Conservation (phyloP, 2,113 vertebrate genomes). For the Camelus bactrianus region DNA sequence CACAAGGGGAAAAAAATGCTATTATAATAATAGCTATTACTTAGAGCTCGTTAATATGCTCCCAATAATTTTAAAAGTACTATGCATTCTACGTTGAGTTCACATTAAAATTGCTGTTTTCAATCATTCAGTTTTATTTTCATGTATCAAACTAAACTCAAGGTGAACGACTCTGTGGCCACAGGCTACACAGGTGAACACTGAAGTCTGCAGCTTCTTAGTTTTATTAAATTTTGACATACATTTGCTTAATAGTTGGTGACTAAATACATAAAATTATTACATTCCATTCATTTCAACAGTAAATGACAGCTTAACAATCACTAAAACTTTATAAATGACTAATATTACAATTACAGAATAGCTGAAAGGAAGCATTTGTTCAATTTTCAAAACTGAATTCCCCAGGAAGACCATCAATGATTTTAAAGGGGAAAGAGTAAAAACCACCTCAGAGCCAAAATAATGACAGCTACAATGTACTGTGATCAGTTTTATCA, state of each 20-base stretch:
- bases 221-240: background rate
- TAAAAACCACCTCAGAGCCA: background rate
- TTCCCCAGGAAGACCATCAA: background rate
- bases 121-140: background rate
- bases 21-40: background rate
- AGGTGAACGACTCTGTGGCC: background rate
- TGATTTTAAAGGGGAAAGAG: background rate
- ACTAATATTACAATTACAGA: background rate
- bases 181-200: background rate
- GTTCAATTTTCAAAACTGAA: conserved; percentile 23
- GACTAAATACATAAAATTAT: background rate
- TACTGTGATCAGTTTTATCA: background rate
- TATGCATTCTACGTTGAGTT: background rate
- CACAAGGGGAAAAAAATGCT: accelerated
- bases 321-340: background rate
- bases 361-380: background rate
- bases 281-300: conserved; percentile 6
- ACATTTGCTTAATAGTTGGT: background rate
- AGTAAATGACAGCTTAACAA: conserved; percentile 29
- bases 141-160: background rate
- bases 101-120: conserved; percentile 17
- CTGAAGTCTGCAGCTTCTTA: background rate
- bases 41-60: background rate
- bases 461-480: background rate
- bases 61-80: background rate